Evolutionary conservation across 2,113 vertebrate species (phyloP), one percentile per base, ranked within the genome.

Genomic region (Scytalopus superciliaris): DNA sequence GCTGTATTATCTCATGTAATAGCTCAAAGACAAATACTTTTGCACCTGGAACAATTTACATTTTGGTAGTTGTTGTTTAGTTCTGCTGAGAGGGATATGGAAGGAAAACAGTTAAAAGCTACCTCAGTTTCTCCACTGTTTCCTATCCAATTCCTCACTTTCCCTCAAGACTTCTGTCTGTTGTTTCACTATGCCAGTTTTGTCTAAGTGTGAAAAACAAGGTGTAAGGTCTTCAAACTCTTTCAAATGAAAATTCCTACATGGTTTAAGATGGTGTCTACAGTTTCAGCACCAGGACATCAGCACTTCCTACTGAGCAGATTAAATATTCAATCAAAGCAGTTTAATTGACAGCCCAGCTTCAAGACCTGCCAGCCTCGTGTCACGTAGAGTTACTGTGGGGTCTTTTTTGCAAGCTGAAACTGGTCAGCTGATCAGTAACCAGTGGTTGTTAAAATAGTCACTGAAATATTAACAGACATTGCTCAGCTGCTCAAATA

Each of bases 321-420:
- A 33, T 75, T 63, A 52, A 25, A 68, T 47, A 60, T 62, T 33
- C 66, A 45, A 5, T 64, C 64, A 78, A 81, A 75, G 35, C 25
- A 47, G 9, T 44, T 88, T 47, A 45, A 66, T 42, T 0, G 1
- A 15, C 53, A 73, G 42, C 70, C 42, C 1, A 1, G 35, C n/a
- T 75, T 91, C 66, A 49, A 70, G 50, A 50, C 12, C 35, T 55
- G 60, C 37, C 56, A 78, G 44, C 30, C 17, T 2, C 18, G 14
- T 56, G 17, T 23, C 45, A 57, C 12, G 25, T 24, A 76, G n/a
- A 83, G 10, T 14, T 47, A 12, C 11, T 5, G 19, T 6, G 3
- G 3, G 2, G 0, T 4, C 0, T 4, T 37, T 63, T 55, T 42
- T 35, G 27, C 59, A 63, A 1, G n/a, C 10, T 57, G 53, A 86